Conservation (phyloP, 2,113 vertebrate genomes). For the Peucedramus taeniatus region DNA sequence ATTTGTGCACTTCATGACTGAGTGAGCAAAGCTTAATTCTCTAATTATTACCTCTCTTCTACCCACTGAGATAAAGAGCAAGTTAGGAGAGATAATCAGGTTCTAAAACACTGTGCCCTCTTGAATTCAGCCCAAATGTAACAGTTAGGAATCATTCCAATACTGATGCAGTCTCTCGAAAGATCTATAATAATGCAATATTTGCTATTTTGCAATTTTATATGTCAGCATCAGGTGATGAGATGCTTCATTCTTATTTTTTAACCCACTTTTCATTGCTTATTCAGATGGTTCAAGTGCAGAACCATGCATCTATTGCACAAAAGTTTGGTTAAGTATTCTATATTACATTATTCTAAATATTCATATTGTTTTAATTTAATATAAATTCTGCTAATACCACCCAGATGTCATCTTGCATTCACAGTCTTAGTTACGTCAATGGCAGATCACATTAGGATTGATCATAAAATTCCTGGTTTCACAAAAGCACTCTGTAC, state of each 20-base stretch:
- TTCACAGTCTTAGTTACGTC: neutral
- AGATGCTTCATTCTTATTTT: neutral
- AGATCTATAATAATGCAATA: neutral
- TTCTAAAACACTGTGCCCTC: slow-evolving; percentile 46
- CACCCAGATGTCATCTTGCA: slow-evolving; percentile 22
- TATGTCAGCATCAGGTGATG: neutral
- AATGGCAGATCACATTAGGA: slow-evolving; percentile 17
- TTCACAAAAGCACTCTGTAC: neutral
- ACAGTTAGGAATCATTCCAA: slow-evolving; percentile 27
- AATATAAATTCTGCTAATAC: slow-evolving; percentile 41
- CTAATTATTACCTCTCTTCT: slow-evolving; percentile 70
- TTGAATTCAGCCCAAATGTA: slow-evolving; percentile 49
- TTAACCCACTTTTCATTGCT: neutral
- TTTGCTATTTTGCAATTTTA: neutral
- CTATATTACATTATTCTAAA: neutral
- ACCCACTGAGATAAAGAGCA: slow-evolving; percentile 68
- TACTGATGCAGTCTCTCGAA: neutral
- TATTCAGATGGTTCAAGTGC: neutral
- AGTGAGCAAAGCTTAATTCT: slow-evolving; percentile 68
- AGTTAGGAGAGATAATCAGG: slow-evolving; percentile 68
- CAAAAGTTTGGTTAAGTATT: neutral
- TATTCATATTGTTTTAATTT: slow-evolving; percentile 31
- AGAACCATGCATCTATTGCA: neutral
- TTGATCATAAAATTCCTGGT: slow-evolving; percentile 13
- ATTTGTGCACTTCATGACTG: slow-evolving; percentile 55